phyloP scores from a whole-genome alignment of 2,888 invertebrate genomes.

The Homarus gammarus region DNA sequence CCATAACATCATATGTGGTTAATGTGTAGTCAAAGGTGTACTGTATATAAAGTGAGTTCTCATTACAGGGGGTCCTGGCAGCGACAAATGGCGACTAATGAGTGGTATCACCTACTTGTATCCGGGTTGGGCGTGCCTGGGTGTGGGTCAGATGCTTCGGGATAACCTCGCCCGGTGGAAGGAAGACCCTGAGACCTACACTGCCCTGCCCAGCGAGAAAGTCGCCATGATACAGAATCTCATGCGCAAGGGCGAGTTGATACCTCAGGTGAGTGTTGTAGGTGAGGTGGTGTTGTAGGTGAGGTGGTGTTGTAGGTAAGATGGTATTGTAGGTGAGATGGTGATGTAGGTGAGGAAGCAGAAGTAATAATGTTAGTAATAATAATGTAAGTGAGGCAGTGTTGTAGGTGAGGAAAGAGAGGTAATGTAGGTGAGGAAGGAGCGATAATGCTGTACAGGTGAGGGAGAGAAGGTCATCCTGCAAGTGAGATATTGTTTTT shows the following conservation, averaged over 20 bases:
- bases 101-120: slow-evolving; percentile 83
- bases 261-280: slow-evolving; percentile 81
- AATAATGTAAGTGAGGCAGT: too few relatives aligned
- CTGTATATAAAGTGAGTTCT: too few relatives aligned
- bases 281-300: too few relatives aligned
- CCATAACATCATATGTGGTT: background rate
- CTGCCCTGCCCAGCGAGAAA: slow-evolving; percentile 81
- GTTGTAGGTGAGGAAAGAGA: too few relatives aligned
- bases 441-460: too few relatives aligned
- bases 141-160: slow-evolving; percentile 88
- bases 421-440: too few relatives aligned
- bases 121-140: slow-evolving; percentile 88
- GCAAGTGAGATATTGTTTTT: too few relatives aligned
- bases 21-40: background rate
- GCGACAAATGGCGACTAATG: slow-evolving; percentile 91
- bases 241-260: slow-evolving; percentile 89
- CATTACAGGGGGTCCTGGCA: slow-evolving; percentile 89
- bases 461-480: too few relatives aligned
- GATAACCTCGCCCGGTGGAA: slow-evolving; percentile 85
- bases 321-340: too few relatives aligned
- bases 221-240: slow-evolving; percentile 79
- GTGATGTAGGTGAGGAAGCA: too few relatives aligned
- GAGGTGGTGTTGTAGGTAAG: too few relatives aligned
- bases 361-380: too few relatives aligned
- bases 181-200: slow-evolving; percentile 80